Conservation (phyloP, 2,797 vertebrate species). For the Coregonus ussuriensis region DNA sequence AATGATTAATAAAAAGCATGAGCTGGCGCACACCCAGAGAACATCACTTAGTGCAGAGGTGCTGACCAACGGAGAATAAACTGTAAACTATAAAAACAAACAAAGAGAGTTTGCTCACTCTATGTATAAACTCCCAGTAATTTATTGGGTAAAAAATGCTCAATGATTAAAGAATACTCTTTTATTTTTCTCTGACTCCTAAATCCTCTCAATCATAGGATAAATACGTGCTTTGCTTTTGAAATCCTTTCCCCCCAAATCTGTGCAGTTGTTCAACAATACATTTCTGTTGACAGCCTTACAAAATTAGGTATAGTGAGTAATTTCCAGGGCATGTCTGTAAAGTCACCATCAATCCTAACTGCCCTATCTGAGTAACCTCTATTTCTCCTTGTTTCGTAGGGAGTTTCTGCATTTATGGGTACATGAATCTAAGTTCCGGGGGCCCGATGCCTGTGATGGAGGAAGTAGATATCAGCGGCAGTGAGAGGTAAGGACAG, state of each 20-base stretch:
- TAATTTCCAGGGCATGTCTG: neutral
- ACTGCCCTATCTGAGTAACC: conserved; percentile 24
- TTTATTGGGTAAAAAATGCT: no score
- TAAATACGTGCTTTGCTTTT: neutral
- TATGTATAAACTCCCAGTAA: no score
- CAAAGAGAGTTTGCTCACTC: no score
- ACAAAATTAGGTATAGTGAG: neutral
- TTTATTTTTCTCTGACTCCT: no score
- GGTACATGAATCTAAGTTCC: conserved; percentile 58
- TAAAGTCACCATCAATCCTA: neutral
- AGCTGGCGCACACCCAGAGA: no score
- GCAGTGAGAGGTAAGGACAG: conserved; percentile 57
- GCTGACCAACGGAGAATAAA: no score
- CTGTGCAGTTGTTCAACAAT: neutral
- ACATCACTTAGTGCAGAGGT: no score
- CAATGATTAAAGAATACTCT: no score
- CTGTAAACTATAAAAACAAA: no score
- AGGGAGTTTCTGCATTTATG: conserved; percentile 57
- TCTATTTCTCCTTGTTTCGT: conserved; percentile 28
- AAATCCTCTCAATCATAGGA: neutral
- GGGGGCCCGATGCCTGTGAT: conserved; percentile 60
- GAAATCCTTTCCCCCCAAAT: neutral
- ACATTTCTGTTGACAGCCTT: neutral
- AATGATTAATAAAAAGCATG: no score
- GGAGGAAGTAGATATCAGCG: conserved; percentile 58